Base-by-base conservation (phyloP, 2,113 vertebrate species). In the Grallaria varia region DNA sequence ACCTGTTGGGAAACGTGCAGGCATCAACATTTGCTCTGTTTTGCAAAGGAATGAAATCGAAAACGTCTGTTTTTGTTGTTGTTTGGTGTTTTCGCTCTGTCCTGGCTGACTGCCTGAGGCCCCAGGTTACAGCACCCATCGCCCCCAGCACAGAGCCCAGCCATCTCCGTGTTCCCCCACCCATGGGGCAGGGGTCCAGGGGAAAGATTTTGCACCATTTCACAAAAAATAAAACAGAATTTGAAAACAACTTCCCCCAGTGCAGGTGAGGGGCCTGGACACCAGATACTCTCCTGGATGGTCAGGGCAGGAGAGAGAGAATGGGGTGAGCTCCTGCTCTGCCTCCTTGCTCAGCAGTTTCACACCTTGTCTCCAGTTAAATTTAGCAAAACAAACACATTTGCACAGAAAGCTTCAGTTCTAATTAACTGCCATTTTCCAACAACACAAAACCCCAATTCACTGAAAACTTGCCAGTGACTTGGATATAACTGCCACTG, bases 361-460 rank as follows among this genome's bases (percentile, higher is more conserved):
- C 80, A 50, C 93, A 84, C 89, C 80, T 87, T 95, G 76, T 52
- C 56, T 74, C 52, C 64, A 86, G 88, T 78, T 95, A 92, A 95
- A 96, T 95, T 95, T 95, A 93, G 93, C 71, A 95, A 95, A 95
- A 74, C 59, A 44, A 92, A 74, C 84, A 87, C 39, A 50, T 74
- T 74, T 89, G 68, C 72, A 90, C 59, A 90, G 64, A 89, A 95
- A 80, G 35, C 19, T 76, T 92, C 44, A 27, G 58, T 80, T 85
- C 71, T 93, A 96, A 94, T 93, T 96, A 93, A 67, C 78, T 96
- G 87, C 79, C 67, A 80, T 93, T 94, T 96, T 83, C 88, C 83
- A 94, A 40, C 71, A 90, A 66, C 74, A 88, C 84, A 94, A 94
- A 86, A 30, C 50, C 62, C 30, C 79, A 86, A 77, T 92, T 92